These are phyloP conservation scores for Xiphydria camelus DNA, from an alignment of 2,888 invertebrate genomes.

Conservation along the genomic window DNA sequence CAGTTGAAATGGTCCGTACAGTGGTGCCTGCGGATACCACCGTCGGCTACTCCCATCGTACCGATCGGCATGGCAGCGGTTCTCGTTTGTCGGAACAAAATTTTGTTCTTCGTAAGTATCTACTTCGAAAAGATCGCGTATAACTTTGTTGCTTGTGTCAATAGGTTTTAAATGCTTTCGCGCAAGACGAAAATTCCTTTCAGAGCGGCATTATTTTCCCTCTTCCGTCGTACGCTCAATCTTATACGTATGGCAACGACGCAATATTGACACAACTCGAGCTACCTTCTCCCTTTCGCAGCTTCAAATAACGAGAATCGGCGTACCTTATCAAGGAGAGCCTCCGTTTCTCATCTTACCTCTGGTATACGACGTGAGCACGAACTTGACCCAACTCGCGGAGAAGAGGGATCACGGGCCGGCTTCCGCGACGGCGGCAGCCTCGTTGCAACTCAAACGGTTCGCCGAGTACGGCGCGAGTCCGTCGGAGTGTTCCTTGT, in stretches of 20 bases:
- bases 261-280: background rate
- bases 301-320: conserved; percentile 76
- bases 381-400: conserved; percentile 84
- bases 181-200: conserved; percentile 1
- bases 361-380: conserved; percentile 84
- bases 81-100: conserved; percentile 81
- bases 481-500: conserved; percentile 82
- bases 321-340: conserved; percentile 66
- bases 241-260: too few relatives aligned
- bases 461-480: conserved; percentile 75
- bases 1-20: conserved; percentile 86
- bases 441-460: conserved; percentile 67
- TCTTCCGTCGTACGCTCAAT: too few relatives aligned
- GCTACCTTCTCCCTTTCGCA: conserved; percentile 47
- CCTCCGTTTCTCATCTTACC: conserved; percentile 81
- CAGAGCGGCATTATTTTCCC: background rate
- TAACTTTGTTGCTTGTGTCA: background rate
- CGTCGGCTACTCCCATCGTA: conserved; percentile 81
- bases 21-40: conserved; percentile 91
- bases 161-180: conserved; percentile 1
- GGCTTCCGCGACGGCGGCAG: conserved; percentile 66
- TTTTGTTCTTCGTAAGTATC: conserved; percentile 85
- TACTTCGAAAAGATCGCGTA: conserved; percentile 7
- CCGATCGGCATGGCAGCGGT: conserved; percentile 90
- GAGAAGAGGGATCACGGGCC: conserved; percentile 75